Evolutionary conservation across 1,140 invertebrate genomes (phyloP), one percentile per base, ranked within the genome.

Genomic region (Temnothorax longispinosus): DNA sequence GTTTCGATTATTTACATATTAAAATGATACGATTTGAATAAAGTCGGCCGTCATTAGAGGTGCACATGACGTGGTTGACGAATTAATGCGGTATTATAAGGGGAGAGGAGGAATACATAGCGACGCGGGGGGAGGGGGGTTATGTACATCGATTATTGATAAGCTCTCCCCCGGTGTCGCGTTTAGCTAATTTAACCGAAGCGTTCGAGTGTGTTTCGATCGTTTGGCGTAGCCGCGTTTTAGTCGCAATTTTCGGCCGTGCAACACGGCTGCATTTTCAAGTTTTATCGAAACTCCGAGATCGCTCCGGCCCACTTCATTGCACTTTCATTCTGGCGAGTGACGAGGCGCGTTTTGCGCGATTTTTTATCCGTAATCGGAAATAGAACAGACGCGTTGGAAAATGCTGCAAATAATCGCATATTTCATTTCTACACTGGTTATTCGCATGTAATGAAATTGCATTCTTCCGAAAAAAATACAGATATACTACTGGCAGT

Each of bases 1-100:
- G 64, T 10, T 41, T 75, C 86, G 56, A 81, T 81, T 38, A 69
- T 50, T 58, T 44, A n/a, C 47, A 52, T 67, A 85, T 85, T 85
- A 87, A 88, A 60, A 75, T 7, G 56, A 84, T 74, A 38, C 38
- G 78, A 44, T 82, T 74, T 58, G 80, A 75, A 75, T 84, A 75
- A 84, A 84, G 80, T 84, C 67, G 67, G 52, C 52, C n/a, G 54
- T 72, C 69, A 84, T 50, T 44, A 84, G 80, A 60, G 27, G 32
- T 21, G 50, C 27, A 41, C 67, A 54, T 82, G 44, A 82, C 54
- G 78, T 21, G 50, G 21, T 21, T 75, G 80, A 84, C 56, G 69
- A 84, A 84, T 84, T 84, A 84, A 74, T 75, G 69, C 54, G 69
- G 41, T 58, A 75, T 81, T 67, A 56, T 69, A 60, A 38, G 67